Conservation (phyloP, 2,113 vertebrate genomes). For the Phaethornis superciliosus region DNA sequence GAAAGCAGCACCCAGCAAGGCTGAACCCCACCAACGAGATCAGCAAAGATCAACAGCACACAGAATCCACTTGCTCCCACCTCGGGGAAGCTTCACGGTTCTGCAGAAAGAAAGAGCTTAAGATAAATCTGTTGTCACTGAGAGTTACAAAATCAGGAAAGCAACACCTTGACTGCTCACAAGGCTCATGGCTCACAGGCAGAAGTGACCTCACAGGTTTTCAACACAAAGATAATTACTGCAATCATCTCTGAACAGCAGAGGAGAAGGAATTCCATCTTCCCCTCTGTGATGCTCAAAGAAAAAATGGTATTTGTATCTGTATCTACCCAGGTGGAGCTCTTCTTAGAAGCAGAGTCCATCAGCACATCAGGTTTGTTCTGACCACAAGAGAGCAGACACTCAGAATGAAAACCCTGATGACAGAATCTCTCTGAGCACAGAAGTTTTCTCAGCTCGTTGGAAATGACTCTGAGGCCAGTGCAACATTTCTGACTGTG, state of each 20-base stretch:
- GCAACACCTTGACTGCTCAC: rapidly evolving
- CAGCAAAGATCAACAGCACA: neutral
- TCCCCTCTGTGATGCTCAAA: neutral
- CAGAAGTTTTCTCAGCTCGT: neutral
- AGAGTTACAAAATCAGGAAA: neutral
- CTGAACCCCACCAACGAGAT: neutral
- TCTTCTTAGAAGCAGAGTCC: neutral
- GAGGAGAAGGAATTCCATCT: neutral
- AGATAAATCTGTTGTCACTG: neutral
- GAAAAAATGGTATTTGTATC: neutral
- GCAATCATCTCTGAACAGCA: neutral
- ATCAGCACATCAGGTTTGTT: rapidly evolving
- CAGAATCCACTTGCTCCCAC: neutral
- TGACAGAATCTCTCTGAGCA: neutral
- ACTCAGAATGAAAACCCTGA: neutral
- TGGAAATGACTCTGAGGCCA: neutral
- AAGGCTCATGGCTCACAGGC: neutral
- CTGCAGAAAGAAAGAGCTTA: neutral
- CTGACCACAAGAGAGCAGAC: neutral
- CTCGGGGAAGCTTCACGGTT: neutral
- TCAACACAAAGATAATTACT: neutral
- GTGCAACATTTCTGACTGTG: neutral
- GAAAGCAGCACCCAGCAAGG: neutral
- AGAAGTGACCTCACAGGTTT: neutral
- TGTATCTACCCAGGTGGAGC: rapidly evolving